These are phyloP conservation scores for Rhinoraja longicauda DNA, from an alignment of 2,797 vertebrate species.

Conservation along the genomic window DNA sequence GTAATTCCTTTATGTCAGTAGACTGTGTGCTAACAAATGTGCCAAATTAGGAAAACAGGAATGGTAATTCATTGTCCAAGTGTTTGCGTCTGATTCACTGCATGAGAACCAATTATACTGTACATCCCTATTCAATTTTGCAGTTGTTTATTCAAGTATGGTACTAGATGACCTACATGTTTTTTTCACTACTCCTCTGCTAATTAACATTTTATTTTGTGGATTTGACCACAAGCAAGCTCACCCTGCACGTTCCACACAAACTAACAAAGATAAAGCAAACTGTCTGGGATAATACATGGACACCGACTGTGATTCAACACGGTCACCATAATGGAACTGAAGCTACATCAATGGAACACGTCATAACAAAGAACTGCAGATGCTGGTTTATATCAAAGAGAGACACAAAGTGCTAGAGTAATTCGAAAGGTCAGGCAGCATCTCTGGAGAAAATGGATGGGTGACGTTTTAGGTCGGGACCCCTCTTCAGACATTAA, in stretches of 20 bases:
- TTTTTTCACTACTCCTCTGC: neutral
- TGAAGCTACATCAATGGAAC: neutral
- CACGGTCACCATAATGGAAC: neutral
- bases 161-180: neutral
- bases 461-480: too few species aligned
- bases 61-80: neutral
- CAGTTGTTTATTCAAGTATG: neutral
- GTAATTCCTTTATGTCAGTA: neutral
- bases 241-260: neutral
- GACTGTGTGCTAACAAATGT: neutral
- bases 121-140: neutral
- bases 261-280: neutral
- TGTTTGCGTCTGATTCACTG: neutral
- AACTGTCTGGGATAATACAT: neutral
- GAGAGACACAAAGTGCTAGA: too few species aligned
- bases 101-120: slow-evolving; percentile 36
- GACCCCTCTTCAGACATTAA: too few species aligned
- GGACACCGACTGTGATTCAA: neutral
- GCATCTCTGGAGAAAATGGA: too few species aligned
- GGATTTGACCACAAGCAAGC: neutral
- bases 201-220: slow-evolving; percentile 25
- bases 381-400: too few species aligned
- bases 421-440: too few species aligned
- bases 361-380: too few species aligned
- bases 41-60: neutral